Base-by-base conservation (phyloP, 2,888 invertebrate species). In the Microctonus aethiopoides region DNA sequence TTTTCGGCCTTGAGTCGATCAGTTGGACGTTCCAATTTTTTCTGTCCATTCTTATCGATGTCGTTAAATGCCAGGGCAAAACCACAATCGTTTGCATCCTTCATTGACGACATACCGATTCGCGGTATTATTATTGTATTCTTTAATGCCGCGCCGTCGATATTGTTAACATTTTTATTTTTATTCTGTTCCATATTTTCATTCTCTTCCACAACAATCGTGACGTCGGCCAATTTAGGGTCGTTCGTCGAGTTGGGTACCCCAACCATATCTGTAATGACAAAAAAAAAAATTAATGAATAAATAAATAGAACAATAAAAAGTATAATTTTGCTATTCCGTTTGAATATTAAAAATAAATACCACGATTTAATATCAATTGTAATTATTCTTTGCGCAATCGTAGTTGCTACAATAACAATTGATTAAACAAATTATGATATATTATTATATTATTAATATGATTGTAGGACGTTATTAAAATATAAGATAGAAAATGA, bases 241-340 rank as follows among this genome's bases (percentile, higher is more conserved):
- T 84, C 84, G 81, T 74, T 81, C 79, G 72, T 76, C 78, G 76
- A 80, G 79, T 76, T 80, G 77, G 82, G 82, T 79, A 78, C 81
- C 77, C 76, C 84, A 80, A 83, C 84, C 85, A 83, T 86, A 80
- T 79, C 86, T 86, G 76, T 16, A 60, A 67, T 29, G n/a, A 13
- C 9, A 10, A 13, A 26, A 9, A 26, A 26, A 26, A 26, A 26
- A 52, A 68, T 39, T 22, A 39, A 36, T 36, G 9, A 36, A 36
- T 60, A 60, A 7, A 34, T 5, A 29, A 5, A 29, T 5, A 29
- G 7, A 5, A 34, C 34, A 9, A 34, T 59, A 16, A n/a, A n/a
- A n/a, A n/a, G n/a, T n/a, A n/a, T 34, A 16, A 16, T 59, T 59
- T 34, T 34, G 10, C 13, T 54, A 20, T 20, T 24, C n/a, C 2